Percentiles rank a stretch among this genome's conserved stretches.
Conservation (phyloP, 2,888 invertebrate species). For the Polydrusus cervinus region DNA sequence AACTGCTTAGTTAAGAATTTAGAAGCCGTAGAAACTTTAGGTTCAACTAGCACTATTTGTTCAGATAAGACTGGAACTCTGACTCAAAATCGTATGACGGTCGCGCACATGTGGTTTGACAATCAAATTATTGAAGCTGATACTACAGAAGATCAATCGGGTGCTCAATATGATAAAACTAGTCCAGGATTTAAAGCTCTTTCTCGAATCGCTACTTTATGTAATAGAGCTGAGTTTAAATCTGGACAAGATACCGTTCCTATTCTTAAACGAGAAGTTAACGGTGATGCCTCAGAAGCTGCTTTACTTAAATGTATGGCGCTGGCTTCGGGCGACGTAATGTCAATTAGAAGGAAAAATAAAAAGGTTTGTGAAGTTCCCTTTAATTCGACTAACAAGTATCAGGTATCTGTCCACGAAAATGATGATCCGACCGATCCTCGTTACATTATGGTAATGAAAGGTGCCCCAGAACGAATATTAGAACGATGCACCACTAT, state of each 20-base stretch:
- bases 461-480: constrained; percentile 98
- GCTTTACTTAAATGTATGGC: constrained; percentile 96
- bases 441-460: constrained; percentile 87
- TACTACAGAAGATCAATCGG: constrained; percentile 98
- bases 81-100: constrained; percentile 99
- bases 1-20: constrained; percentile 99
- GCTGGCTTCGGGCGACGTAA: constrained; percentile 89
- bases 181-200: constrained; percentile 83
- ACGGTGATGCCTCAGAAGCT: constrained; percentile 96
- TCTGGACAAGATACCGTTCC: constrained; percentile 93
- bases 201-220: constrained; percentile 94
- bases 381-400: constrained; percentile 97
- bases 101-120: constrained; percentile 99
- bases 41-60: constrained; percentile 99
- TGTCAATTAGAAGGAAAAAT: constrained; percentile 88
- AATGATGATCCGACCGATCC: constrained; percentile 93
- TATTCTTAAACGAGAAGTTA: constrained; percentile 94
- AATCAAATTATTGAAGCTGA: constrained; percentile 99
- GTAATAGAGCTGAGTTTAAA: constrained; percentile 99
- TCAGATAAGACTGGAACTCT: constrained; percentile 99
- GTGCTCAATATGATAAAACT: constrained; percentile 90
- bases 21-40: constrained; percentile 99
- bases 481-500: constrained; percentile 93
- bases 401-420: constrained; percentile 96
- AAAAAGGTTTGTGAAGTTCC: constrained; percentile 94